Percentiles rank a stretch among this genome's conserved stretches.
phyloP scores from a whole-genome alignment of 2,888 invertebrate genomes.

The Heteromurus nitidus region DNA sequence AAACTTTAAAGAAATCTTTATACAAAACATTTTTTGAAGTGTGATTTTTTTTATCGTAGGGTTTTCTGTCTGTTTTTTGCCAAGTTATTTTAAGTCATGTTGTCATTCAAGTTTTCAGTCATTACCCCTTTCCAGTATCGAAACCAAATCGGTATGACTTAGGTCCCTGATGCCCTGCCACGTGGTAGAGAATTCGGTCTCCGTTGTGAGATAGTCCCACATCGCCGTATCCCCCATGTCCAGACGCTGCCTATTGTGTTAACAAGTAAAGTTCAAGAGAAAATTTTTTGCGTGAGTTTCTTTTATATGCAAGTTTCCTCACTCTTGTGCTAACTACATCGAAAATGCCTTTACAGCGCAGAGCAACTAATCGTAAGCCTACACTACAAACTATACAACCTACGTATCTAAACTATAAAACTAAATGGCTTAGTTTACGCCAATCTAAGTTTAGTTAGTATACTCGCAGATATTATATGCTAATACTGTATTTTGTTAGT shows the following conservation, averaged over 20 bases:
- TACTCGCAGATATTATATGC: constrained; percentile 2
- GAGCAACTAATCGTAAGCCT: neutral
- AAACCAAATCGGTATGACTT: constrained; percentile 89
- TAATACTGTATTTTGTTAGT: too few species aligned
- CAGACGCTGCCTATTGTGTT: constrained; percentile 63
- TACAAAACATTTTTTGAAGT: neutral
- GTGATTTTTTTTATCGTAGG: neutral
- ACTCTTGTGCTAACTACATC: too few species aligned
- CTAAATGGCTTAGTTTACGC: too few species aligned
- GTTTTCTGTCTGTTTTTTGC: neutral
- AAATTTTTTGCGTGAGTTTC: constrained; percentile 16
- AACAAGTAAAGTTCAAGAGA: constrained; percentile 25
- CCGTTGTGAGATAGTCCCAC: constrained; percentile 75
- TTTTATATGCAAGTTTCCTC: neutral
- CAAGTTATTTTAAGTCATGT: neutral
- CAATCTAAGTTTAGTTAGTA: neutral
- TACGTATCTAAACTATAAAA: too few species aligned
- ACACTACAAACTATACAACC: too few species aligned
- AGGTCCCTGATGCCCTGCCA: constrained; percentile 88
- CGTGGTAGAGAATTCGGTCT: constrained; percentile 80
- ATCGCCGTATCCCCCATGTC: constrained; percentile 57
- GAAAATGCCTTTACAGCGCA: neutral
- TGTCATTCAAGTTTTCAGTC: constrained; percentile 20
- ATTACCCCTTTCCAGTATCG: constrained; percentile 88
- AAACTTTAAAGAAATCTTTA: too few species aligned